Percentiles rank a stretch among this genome's conserved stretches.
phyloP scores from a whole-genome alignment of 1,140 invertebrate genomes.

The Varroa destructor region DNA sequence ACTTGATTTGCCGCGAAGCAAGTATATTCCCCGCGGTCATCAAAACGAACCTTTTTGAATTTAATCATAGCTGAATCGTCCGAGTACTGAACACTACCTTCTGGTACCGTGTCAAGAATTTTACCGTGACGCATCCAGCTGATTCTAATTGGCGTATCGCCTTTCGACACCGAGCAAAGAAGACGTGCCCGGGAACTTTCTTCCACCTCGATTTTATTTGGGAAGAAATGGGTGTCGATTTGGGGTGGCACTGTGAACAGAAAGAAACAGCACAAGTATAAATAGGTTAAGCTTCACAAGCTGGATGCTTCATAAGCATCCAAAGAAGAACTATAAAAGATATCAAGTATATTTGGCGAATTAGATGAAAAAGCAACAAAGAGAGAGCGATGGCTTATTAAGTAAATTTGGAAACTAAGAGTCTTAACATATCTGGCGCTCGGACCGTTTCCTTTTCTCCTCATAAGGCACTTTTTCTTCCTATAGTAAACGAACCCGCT shows the following conservation, averaged over 20 bases:
- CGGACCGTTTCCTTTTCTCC: background rate
- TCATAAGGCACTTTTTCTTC: too few relatives aligned
- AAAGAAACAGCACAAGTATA: background rate
- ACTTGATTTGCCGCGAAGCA: slow-evolving; percentile 33
- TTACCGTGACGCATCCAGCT: slow-evolving; percentile 32
- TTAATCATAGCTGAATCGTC: slow-evolving; percentile 33
- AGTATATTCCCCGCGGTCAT: slow-evolving; percentile 32
- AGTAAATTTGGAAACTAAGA: background rate
- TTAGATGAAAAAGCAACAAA: background rate
- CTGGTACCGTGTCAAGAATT: slow-evolving; percentile 24
- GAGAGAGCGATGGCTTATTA: background rate
- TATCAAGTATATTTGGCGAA: background rate
- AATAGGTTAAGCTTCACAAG: too few relatives aligned
- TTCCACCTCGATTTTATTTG: slow-evolving; percentile 45
- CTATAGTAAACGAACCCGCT: too few relatives aligned
- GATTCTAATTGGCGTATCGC: slow-evolving; percentile 33
- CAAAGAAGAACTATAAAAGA: background rate
- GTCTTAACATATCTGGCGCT: slow-evolving; percentile 4
- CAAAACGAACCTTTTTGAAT: slow-evolving; percentile 31
- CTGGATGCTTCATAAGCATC: too few relatives aligned
- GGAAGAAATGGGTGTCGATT: slow-evolving; percentile 34
- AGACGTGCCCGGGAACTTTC: slow-evolving; percentile 53
- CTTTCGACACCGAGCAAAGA: slow-evolving; percentile 38
- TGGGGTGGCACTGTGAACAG: slow-evolving; percentile 33
- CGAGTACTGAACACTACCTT: slow-evolving; percentile 30